Percentiles rank a stretch among this genome's conserved stretches.
These are phyloP conservation scores for Deilephila porcellus DNA, from an alignment of 2,888 invertebrate genomes.

Conservation along the genomic window DNA sequence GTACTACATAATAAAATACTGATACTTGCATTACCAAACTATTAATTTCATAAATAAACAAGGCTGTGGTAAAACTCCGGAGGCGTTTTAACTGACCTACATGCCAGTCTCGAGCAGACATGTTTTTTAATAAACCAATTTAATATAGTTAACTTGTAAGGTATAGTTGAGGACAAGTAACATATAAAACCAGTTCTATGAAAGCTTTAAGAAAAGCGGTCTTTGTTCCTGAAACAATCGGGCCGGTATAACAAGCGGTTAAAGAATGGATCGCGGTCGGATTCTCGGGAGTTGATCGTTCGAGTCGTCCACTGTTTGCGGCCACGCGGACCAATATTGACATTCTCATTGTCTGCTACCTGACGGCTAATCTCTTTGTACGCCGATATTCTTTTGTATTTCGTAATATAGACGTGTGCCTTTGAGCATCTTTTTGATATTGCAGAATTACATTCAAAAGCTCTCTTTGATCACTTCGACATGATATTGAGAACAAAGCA, in stretches of 20 bases:
- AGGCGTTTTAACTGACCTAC: conserved; percentile 2
- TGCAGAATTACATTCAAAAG: conserved; percentile 23
- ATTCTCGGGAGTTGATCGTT: conserved; percentile 70
- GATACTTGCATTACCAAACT: neutral
- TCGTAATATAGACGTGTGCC: conserved; percentile 49
- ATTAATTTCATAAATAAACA: conserved; percentile 11
- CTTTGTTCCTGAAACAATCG: conserved; percentile 70
- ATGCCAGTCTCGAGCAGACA: neutral
- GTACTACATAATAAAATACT: neutral
- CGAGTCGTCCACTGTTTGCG: conserved; percentile 69
- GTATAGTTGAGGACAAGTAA: conserved; percentile 13
- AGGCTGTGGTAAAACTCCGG: neutral
- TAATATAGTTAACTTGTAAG: neutral
- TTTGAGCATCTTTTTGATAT: conserved; percentile 41
- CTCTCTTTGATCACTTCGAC: neutral
- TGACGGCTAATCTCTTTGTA: conserved; percentile 76
- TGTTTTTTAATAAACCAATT: conserved; percentile 23
- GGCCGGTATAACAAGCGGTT: conserved; percentile 54
- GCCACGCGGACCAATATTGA: conserved; percentile 79
- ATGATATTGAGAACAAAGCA: neutral
- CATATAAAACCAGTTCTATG: conserved; percentile 23
- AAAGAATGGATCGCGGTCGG: conserved; percentile 57
- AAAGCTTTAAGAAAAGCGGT: conserved; percentile 40
- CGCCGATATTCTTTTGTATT: conserved; percentile 66
- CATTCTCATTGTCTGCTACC: conserved; percentile 76